These are phyloP conservation scores for Neoascia interrupta DNA, from an alignment of 2,888 invertebrate genomes.

Conservation along the genomic window DNA sequence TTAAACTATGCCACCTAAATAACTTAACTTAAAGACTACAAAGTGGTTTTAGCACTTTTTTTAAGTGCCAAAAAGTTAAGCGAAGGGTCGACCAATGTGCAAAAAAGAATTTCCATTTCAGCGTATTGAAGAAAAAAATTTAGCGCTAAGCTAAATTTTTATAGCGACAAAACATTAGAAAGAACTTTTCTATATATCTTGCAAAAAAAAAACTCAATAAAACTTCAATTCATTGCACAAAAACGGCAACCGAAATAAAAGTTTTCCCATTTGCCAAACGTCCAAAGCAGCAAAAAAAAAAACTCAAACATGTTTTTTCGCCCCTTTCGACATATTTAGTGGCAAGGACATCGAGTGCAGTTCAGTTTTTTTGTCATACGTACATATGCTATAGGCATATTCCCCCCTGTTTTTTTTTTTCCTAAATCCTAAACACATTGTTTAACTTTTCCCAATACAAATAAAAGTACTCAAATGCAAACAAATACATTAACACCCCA, in stretches of 20 bases:
- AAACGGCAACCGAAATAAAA: conserved; percentile 34
- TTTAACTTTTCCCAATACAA: conserved; percentile 66
- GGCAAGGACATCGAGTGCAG: too few species aligned
- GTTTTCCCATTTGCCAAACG: conserved; percentile 49
- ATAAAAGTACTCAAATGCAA: conserved; percentile 61
- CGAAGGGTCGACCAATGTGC: too few species aligned
- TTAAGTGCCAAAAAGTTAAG: too few species aligned
- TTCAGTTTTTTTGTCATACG: too few species aligned
- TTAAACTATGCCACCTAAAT: too few species aligned
- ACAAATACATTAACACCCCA: conserved; percentile 69
- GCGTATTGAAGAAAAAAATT: too few species aligned
- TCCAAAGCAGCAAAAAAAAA: conserved; percentile 38
- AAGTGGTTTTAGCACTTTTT: too few species aligned
- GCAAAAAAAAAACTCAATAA: conserved; percentile 18
- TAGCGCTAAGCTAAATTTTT: too few species aligned
- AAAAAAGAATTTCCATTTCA: too few species aligned
- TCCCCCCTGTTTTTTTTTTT: conserved; percentile 1
- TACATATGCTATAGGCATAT: background rate
- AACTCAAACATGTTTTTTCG: conserved; percentile 28
- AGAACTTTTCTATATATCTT: too few species aligned
- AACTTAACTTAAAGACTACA: too few species aligned
- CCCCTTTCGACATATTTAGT: conserved; percentile 9
- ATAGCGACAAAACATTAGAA: background rate
- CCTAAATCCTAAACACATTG: conserved; percentile 63
- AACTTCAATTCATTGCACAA: conserved; percentile 21